These are phyloP conservation scores for Netelia inedita DNA, from an alignment of 2,888 invertebrate genomes.

Conservation along the genomic window DNA sequence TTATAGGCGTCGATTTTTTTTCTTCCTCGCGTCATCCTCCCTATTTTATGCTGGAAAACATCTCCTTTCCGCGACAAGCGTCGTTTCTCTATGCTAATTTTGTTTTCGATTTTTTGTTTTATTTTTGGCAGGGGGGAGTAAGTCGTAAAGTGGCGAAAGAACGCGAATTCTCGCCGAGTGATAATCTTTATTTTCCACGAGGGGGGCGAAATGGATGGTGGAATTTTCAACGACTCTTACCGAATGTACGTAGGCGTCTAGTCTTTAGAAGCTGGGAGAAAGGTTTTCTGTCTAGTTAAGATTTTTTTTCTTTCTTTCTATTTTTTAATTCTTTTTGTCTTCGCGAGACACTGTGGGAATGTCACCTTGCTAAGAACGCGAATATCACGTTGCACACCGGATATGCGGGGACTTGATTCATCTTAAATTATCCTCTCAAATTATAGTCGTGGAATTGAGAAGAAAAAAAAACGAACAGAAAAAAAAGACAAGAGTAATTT, in stretches of 20 bases:
- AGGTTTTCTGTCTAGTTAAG: background rate
- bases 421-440: constrained; percentile 52
- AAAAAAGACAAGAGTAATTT: background rate
- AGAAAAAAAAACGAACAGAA: background rate
- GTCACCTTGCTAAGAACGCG: background rate
- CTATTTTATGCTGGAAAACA: constrained; percentile 23
- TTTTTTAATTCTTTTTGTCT: background rate
- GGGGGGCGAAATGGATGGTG: background rate
- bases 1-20: constrained; percentile 2
- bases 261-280: background rate
- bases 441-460: constrained; percentile 26
- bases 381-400: constrained; percentile 38
- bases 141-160: constrained; percentile 14
- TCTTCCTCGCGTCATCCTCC: constrained; percentile 23
- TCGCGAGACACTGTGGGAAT: constrained; percentile 12
- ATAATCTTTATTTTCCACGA: constrained; percentile 4
- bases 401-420: constrained; percentile 31
- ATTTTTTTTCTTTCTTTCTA: background rate
- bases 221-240: background rate
- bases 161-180: background rate
- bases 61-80: constrained; percentile 31
- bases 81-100: constrained; percentile 52
- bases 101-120: background rate
- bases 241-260: background rate
- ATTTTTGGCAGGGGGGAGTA: constrained; percentile 14